These are phyloP conservation scores for Noctua fimbriata DNA, from an alignment of 2,888 invertebrate genomes.

Conservation along the genomic window DNA sequence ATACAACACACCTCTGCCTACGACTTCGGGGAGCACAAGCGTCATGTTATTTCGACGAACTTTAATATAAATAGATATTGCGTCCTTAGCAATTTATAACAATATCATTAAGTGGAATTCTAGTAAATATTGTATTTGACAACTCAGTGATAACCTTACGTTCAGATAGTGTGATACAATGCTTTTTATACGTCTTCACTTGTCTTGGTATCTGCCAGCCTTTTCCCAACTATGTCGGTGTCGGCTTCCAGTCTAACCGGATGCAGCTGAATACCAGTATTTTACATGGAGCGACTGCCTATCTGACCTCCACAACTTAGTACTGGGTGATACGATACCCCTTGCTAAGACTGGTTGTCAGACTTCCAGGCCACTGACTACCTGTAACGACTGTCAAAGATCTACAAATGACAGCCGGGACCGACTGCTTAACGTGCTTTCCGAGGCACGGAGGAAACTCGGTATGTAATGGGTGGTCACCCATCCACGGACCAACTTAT, in stretches of 20 bases:
- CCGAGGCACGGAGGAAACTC: too few species aligned
- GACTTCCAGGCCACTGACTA: too few species aligned
- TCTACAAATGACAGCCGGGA: not conserved
- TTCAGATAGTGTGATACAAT: not conserved
- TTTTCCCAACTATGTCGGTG: not conserved
- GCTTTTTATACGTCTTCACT: not conserved
- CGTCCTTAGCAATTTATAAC: not conserved
- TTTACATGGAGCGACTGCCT: too few species aligned
- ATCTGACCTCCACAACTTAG: too few species aligned
- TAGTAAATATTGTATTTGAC: not conserved
- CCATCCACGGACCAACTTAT: not conserved
- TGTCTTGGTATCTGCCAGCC: not conserved
- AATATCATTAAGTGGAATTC: not conserved
- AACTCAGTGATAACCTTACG: constrained; percentile 2
- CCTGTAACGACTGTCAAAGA: too few species aligned
- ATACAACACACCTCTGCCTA: not conserved
- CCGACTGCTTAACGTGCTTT: too few species aligned
- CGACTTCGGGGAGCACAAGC: not conserved
- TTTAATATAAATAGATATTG: not conserved
- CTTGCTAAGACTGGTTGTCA: too few species aligned
- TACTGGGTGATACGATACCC: too few species aligned
- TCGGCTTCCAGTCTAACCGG: not conserved
- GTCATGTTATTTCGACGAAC: not conserved
- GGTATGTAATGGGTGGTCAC: not conserved
- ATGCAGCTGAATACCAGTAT: too few species aligned